phyloP scores from a whole-genome alignment of 53 echinoderm and acorn worm species.

The Astropecten irregularis region DNA sequence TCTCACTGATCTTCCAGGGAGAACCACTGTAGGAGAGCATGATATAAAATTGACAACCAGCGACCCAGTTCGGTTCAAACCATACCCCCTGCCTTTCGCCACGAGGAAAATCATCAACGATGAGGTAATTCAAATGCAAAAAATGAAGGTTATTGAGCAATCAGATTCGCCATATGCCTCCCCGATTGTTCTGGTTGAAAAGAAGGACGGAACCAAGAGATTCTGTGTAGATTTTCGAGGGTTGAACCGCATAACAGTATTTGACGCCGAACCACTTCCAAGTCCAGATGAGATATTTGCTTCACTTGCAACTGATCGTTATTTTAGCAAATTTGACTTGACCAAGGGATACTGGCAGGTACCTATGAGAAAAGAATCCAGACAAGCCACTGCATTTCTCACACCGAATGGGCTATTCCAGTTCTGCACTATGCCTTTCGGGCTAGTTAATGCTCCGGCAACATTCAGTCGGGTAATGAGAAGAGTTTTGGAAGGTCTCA shows the following conservation, averaged over 20 bases:
- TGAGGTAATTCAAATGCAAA: slow-evolving; percentile 58
- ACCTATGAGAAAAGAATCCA: slow-evolving; percentile 30
- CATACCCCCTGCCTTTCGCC: slow-evolving; percentile 63
- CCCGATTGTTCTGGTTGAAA: slow-evolving; percentile 61
- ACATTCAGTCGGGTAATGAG: slow-evolving; percentile 28
- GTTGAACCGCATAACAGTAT: slow-evolving; percentile 59
- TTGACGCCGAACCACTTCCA: slow-evolving; percentile 69
- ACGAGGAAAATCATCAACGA: slow-evolving; percentile 30
- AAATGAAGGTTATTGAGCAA: slow-evolving; percentile 62
- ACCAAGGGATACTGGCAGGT: slow-evolving; percentile 72
- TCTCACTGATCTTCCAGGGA: slow-evolving; percentile 72
- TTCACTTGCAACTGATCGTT: not conserved
- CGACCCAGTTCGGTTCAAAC: slow-evolving; percentile 45
- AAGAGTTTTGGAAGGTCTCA: slow-evolving; percentile 21
- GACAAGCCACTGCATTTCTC: slow-evolving; percentile 18
- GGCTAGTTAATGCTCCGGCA: slow-evolving; percentile 9
- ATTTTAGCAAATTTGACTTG: slow-evolving; percentile 63
- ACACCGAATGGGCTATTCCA: not conserved
- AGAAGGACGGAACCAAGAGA: slow-evolving; percentile 49
- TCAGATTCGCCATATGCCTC: slow-evolving; percentile 65
- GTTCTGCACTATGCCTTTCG: slow-evolving; percentile 11
- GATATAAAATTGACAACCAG: slow-evolving; percentile 50
- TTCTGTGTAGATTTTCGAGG: slow-evolving; percentile 62
- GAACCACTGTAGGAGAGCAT: slow-evolving; percentile 51
- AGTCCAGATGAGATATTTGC: slow-evolving; percentile 58